Percentiles rank a stretch among this genome's conserved stretches.
Conservation (phyloP, 2,797 vertebrate species). For the Intellagama lesueurii region DNA sequence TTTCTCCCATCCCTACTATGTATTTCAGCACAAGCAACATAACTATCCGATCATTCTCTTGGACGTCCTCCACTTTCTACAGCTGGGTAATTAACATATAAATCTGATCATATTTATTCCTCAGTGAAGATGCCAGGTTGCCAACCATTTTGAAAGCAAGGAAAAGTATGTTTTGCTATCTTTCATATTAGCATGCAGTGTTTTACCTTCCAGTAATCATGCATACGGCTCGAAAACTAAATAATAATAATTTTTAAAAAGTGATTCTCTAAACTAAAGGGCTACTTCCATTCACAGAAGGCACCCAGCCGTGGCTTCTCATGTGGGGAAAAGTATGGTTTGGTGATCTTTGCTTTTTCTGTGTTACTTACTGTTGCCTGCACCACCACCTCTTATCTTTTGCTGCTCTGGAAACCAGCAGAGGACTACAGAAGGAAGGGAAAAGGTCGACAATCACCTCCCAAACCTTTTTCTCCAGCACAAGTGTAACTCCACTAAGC, state of each 20-base stretch:
- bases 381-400: too few relatives aligned
- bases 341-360: too few relatives aligned
- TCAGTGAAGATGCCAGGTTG: constrained; percentile 32
- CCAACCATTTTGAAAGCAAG: constrained; percentile 5
- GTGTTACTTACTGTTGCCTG: too few relatives aligned
- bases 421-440: too few relatives aligned
- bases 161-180: neutral
- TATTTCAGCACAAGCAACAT: neutral
- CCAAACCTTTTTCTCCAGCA: too few relatives aligned
- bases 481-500: too few relatives aligned
- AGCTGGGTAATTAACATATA: constrained; percentile 30
- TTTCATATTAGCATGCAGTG: neutral
- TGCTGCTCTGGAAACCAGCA: too few relatives aligned
- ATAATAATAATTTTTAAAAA: too few relatives aligned
- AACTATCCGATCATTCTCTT: neutral
- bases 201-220: neutral
- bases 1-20: neutral
- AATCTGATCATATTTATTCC: constrained; percentile 25
- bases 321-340: too few relatives aligned
- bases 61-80: constrained; percentile 9
- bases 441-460: too few relatives aligned
- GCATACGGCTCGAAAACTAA: neutral
- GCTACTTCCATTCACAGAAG: neutral
- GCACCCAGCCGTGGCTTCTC: neutral
- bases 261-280: neutral